Evolutionary conservation across 2,797 vertebrate genomes (phyloP).

Genomic region (Fistularia tabacaria): DNA sequence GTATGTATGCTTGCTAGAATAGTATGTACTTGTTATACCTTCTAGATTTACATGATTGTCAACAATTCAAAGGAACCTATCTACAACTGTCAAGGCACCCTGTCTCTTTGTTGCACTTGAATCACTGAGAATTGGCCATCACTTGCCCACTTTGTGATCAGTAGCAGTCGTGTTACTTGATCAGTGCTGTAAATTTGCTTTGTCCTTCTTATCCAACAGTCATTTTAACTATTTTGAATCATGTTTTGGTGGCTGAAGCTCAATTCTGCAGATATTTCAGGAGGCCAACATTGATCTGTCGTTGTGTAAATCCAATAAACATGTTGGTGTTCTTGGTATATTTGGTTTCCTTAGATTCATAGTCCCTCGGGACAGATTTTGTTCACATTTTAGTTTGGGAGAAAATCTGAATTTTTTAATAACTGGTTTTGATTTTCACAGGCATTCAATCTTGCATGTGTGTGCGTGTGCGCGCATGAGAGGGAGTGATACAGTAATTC

Average conservation of each 20-base stretch:
- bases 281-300: conserved; percentile 42
- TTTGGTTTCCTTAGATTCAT: not conserved
- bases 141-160: conserved; percentile 11
- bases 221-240: conserved; percentile 3
- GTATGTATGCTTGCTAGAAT: conserved; percentile 53
- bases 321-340: conserved; percentile 43
- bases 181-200: conserved; percentile 35
- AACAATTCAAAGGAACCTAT: conserved; percentile 19
- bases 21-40: conserved; percentile 62
- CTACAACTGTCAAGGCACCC: conserved; percentile 33
- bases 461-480: no score
- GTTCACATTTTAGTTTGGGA: no score
- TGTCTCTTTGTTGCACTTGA: conserved; percentile 69
- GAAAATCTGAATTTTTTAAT: no score
- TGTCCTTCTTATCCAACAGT: conserved; percentile 26
- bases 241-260: conserved; percentile 8
- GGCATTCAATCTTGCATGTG: no score
- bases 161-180: conserved; percentile 27
- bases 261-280: conserved; percentile 29
- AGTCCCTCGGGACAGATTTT: no score
- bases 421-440: no score
- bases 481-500: no score
- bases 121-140: conserved; percentile 45
- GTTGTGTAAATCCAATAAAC: conserved; percentile 47
- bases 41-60: conserved; percentile 48